A percentile compares a stretch with the other conserved stretches of the same genome.
phyloP scores from a whole-genome alignment of 2,113 vertebrate species.

The Oxyura jamaicensis region DNA sequence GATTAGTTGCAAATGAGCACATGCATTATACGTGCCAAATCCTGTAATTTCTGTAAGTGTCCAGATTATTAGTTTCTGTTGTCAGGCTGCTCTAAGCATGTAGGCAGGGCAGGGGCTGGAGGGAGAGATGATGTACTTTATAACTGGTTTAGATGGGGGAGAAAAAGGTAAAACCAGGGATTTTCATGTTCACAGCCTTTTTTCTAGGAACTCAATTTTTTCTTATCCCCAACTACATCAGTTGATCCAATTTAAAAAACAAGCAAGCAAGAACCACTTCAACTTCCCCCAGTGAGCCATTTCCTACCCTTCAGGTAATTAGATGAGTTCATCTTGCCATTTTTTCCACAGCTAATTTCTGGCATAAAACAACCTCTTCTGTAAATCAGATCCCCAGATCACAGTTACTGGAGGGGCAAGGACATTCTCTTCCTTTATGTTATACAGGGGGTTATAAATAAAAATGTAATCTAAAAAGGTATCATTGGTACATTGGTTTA shows the following conservation, averaged over 20 bases:
- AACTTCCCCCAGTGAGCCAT: neutral
- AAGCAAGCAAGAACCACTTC: accelerated
- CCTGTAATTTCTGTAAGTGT: neutral
- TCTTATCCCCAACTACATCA: neutral
- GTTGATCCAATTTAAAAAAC: neutral
- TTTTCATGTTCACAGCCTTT: neutral
- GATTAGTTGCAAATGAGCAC: neutral
- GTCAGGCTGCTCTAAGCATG: neutral
- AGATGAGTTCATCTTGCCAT: neutral
- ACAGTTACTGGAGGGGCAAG: neutral
- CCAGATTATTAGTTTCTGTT: neutral
- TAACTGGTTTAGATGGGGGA: neutral
- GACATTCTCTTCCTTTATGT: neutral
- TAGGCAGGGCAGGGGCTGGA: neutral
- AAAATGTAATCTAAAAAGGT: neutral
- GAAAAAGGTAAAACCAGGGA: neutral
- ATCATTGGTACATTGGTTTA: neutral
- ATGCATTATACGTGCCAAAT: neutral
- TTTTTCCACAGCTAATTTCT: neutral
- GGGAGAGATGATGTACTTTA: neutral
- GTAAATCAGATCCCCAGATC: neutral
- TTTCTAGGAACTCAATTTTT: neutral
- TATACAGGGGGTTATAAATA: neutral
- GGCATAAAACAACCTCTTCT: neutral
- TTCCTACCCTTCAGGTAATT: neutral